phyloP scores from a whole-genome alignment of 2,113 vertebrate genomes.

The Rhagologus leucostigma region DNA sequence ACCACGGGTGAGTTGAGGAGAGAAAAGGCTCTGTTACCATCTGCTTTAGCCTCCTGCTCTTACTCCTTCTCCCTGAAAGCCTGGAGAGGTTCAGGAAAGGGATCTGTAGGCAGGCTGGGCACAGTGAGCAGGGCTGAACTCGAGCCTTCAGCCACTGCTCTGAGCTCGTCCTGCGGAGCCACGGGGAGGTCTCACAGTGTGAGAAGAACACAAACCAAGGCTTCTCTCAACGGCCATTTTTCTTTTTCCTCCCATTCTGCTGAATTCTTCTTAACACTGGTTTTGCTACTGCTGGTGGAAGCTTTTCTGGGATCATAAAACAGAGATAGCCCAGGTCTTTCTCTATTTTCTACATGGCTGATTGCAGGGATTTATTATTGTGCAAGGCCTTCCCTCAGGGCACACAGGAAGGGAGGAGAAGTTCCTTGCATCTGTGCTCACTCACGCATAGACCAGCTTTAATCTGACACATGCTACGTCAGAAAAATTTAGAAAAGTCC shows the following conservation, averaged over 20 bases:
- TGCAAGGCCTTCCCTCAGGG: not conserved
- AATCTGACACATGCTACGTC: not conserved
- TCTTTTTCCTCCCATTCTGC: not conserved
- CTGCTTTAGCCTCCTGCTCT: not conserved
- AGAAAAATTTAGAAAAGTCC: slow-evolving; percentile 1
- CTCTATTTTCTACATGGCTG: not conserved
- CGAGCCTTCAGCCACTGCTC: not conserved
- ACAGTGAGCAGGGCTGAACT: not conserved
- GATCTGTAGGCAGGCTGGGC: not conserved
- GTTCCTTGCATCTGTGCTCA: slow-evolving; percentile 8
- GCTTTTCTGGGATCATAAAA: not conserved
- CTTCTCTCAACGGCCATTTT: not conserved
- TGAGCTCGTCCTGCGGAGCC: fast-evolving
- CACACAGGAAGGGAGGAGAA: slow-evolving; percentile 33
- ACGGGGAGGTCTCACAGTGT: not conserved
- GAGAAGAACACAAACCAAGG: not conserved
- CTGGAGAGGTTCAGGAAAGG: not conserved
- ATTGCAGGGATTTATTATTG: not conserved
- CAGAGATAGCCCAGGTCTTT: not conserved
- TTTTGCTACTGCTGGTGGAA: not conserved
- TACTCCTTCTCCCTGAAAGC: not conserved
- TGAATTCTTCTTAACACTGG: not conserved
- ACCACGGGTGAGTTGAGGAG: not conserved
- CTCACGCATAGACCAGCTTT: not conserved
- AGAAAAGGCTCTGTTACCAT: not conserved